Conservation (phyloP, 2,888 invertebrate genomes). For the Epirrhoe alternata region DNA sequence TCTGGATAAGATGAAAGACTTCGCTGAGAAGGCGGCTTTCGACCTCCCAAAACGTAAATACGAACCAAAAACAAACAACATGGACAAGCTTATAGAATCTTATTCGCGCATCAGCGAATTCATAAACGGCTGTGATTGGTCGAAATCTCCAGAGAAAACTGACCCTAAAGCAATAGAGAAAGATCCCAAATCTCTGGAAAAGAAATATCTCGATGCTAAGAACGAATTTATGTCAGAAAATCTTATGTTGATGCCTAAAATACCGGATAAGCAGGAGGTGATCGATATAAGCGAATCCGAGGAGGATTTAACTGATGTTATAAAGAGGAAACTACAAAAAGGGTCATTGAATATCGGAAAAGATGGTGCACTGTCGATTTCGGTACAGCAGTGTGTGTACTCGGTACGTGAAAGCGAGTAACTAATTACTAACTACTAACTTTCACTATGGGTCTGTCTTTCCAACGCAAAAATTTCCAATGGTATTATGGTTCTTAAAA, state of each 20-base stretch:
- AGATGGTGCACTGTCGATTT: conserved; percentile 78
- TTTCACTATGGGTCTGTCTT: conserved; percentile 27
- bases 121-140: conserved; percentile 82
- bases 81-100: conserved; percentile 74
- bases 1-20: conserved; percentile 81
- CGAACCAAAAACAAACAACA: conserved; percentile 63
- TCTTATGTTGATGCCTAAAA: conserved; percentile 76
- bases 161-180: conserved; percentile 61
- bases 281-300: conserved; percentile 77
- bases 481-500: background rate
- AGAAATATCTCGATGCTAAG: conserved; percentile 79
- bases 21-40: conserved; percentile 80
- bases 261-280: conserved; percentile 65
- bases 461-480: background rate
- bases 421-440: conserved; percentile 48
- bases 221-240: conserved; percentile 81
- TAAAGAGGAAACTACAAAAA: conserved; percentile 69
- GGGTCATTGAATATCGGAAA: conserved; percentile 73
- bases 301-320: conserved; percentile 71
- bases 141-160: conserved; percentile 66
- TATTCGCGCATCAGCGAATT: conserved; percentile 81
- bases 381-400: conserved; percentile 66
- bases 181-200: conserved; percentile 71
- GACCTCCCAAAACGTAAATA: conserved; percentile 75
- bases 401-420: conserved; percentile 69